Evolutionary conservation across 2,113 vertebrate species (phyloP), one percentile per base, ranked within the genome.

Genomic region (Corythaixoides concolor): DNA sequence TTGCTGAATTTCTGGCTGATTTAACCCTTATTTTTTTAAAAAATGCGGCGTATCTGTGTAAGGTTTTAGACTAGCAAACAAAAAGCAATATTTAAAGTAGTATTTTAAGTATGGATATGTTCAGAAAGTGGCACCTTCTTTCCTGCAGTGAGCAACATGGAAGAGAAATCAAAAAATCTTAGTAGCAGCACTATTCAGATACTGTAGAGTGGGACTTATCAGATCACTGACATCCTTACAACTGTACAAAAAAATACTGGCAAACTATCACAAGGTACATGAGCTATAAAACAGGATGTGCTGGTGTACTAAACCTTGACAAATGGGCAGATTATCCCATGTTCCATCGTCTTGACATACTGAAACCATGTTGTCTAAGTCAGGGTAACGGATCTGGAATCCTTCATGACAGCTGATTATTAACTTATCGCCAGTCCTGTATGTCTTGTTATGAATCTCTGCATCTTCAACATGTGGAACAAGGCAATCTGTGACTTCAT

Each of bases 271-370:
- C 75, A 50, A 45, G 47, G 53, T 60, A 60, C n/a, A 69, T 33
- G 30, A 68, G 64, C 79, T 74, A 55, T 78, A 60, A 58, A 77
- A 82, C 12, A 82, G 68, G 50, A 85, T 6, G 35, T 73, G 89
- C 78, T 92, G 88, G 49, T 76, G 59, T 85, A 95, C 93, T 94
- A 45, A 95, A 99, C 98, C 98, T 99, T 98, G 98, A 97, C 99
- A 99, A 95, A 98, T 97, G 92, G 98, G 98, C 88, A 99, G 98
- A 76, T 98, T 99, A 93, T 98, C 98, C 98, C 98, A 99, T 2
- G 97, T 97, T 89, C 98, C 98, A 80, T 99, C 98, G 33, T 98
- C 97, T 41, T 97, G 98, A 93, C 98, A 99, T 47, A 98, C 49
- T 10, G 98, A 98, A 89, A 96, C 97, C 98, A 98, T 91, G 87